Evolutionary conservation across 2,888 invertebrate species (phyloP), one percentile per base, ranked within the genome.

Genomic region (Neocrepidodera transversa): DNA sequence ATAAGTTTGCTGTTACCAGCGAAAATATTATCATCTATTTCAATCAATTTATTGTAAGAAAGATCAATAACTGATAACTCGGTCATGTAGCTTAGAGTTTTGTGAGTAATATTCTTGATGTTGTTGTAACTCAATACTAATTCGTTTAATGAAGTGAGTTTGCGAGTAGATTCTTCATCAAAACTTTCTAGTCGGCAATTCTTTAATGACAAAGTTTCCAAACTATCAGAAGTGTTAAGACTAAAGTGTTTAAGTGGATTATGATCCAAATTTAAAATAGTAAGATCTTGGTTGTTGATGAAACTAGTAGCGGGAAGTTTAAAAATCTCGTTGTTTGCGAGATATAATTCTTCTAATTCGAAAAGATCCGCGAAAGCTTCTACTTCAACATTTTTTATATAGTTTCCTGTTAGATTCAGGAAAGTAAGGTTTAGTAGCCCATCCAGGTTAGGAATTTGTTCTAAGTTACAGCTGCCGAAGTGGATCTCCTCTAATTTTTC

Each of bases 31-130:
- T 85, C 84, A 0, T 87, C 87, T 26, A 92, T 80, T 62, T 85
- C 85, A 52, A 86, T 86, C 49, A 92, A 77, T 62, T 86, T 82
- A 74, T 93, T 92, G 69, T 86, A 84, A 2, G 91, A 90, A 61
- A 92, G 82, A 76, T 92, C 90, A 62, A 92, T 82, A 71, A 87
- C 83, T 65, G 86, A 85, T 35, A 92, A 82, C 64, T 86, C 85
- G 54, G 84, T 83, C 58, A 92, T 83, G 61, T 84, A 82, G 36
- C 84, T 80, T 79, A 92, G 89, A 4, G 90, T 86, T 71, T 87
- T 86, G 13, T 85, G 84, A 70, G 88, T 85, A 58, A 92, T 86
- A 71, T 84, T 85, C 58, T 82, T 83, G 60, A 92, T 85, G 57
- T 84, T 84, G 75, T 92, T 92, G 43, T 87, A 85, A 69, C 85